Conservation (phyloP, 2,888 invertebrate species). For the Brenthis hecate region DNA sequence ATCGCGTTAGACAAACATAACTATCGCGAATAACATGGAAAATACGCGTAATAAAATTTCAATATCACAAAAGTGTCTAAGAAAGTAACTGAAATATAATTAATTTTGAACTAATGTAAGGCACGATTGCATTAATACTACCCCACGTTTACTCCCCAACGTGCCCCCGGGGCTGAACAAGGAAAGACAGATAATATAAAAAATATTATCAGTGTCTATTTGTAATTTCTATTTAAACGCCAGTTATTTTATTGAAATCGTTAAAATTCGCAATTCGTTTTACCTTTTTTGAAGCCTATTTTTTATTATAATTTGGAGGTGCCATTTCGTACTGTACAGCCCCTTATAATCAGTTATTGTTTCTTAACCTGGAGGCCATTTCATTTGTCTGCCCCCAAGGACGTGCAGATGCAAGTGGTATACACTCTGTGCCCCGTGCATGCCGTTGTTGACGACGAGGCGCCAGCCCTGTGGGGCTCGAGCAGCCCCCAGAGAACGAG, state of each 20-base stretch:
- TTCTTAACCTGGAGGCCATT: constrained; percentile 86
- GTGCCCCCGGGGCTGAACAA: too few relatives aligned
- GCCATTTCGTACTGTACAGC: neutral
- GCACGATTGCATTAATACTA: too few relatives aligned
- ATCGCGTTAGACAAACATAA: neutral
- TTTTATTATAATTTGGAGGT: neutral
- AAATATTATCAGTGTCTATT: too few relatives aligned
- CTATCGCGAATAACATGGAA: neutral
- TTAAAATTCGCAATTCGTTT: too few relatives aligned
- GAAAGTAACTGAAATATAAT: neutral
- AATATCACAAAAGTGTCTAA: neutral
- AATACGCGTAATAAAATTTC: neutral
- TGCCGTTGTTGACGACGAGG: constrained; percentile 90
- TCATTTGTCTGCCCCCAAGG: constrained; percentile 89
- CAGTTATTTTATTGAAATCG: too few relatives aligned
- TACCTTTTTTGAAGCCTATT: too few relatives aligned
- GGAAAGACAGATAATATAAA: too few relatives aligned
- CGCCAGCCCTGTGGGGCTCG: constrained; percentile 87
- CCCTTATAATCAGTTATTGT: neutral
- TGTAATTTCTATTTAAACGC: too few relatives aligned
- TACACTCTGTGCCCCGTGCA: constrained; percentile 91
- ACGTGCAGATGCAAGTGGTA: constrained; percentile 93
- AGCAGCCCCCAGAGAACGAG: constrained; percentile 84
- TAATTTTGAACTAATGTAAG: too few relatives aligned
- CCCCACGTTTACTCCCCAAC: too few relatives aligned